phyloP scores from a whole-genome alignment of 2,113 vertebrate species.

The Centropus bengalensis region DNA sequence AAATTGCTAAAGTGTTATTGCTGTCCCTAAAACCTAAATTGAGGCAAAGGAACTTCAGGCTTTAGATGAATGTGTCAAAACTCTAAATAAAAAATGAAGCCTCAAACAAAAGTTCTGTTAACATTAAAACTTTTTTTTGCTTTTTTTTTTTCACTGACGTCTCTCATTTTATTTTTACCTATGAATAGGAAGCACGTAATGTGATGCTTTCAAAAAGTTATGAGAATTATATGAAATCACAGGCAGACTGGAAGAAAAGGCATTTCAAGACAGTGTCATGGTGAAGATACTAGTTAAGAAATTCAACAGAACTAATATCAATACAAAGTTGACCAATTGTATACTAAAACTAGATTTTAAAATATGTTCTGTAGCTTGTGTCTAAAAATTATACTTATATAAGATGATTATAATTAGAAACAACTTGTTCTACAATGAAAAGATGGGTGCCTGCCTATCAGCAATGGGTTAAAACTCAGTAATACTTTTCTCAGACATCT shows the following conservation, averaged over 20 bases:
- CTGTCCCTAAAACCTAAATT: neutral
- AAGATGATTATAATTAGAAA: neutral
- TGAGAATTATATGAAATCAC: neutral
- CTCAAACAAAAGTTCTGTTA: neutral
- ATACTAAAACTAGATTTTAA: neutral
- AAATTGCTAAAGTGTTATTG: neutral
- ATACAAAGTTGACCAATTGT: neutral
- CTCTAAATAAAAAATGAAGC: neutral
- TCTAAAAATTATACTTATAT: neutral
- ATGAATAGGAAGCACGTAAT: neutral
- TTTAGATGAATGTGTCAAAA: neutral
- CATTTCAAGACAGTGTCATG: neutral
- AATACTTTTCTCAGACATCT: neutral
- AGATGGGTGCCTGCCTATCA: neutral
- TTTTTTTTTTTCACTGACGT: neutral
- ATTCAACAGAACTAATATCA: neutral
- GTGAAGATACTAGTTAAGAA: neutral
- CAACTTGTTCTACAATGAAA: neutral
- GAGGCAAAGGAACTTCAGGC: neutral
- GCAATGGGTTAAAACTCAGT: neutral
- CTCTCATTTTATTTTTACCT: neutral
- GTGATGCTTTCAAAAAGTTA: neutral
- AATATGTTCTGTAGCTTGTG: fast-evolving
- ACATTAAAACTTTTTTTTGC: neutral
- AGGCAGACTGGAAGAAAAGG: neutral